Percentiles rank a stretch among this genome's conserved stretches.
phyloP scores from a whole-genome alignment of 2,113 vertebrate species.

The Ophthalmolycus amberensis region DNA sequence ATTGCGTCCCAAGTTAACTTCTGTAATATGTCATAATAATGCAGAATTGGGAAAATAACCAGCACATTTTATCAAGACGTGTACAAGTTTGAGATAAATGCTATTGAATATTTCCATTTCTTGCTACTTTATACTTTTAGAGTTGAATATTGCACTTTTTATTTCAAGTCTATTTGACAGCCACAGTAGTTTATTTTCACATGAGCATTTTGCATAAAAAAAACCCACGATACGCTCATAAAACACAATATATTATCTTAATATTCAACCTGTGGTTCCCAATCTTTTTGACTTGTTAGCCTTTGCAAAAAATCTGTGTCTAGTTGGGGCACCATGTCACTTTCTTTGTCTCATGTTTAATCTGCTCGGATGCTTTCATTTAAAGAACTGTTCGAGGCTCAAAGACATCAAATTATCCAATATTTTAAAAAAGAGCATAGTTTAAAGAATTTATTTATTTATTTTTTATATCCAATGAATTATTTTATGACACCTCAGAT shows the following conservation, averaged over 20 bases:
- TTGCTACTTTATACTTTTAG: background rate
- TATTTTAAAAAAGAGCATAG: background rate
- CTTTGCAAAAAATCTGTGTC: background rate
- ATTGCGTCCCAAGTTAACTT: background rate
- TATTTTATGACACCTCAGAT: background rate
- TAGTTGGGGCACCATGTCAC: no score
- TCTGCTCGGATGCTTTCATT: background rate
- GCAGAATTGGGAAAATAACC: background rate
- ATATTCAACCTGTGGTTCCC: background rate
- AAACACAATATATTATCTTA: background rate
- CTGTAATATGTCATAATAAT: background rate
- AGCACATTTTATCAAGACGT: background rate
- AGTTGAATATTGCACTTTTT: background rate
- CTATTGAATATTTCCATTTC: background rate
- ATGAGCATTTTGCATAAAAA: background rate
- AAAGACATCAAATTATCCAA: background rate
- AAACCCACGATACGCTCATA: background rate
- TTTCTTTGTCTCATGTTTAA: background rate
- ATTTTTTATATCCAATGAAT: background rate
- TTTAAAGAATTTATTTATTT: no score
- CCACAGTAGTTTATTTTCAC: constrained; percentile 2
- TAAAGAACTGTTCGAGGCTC: background rate
- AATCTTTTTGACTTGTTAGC: background rate
- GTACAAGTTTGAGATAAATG: background rate
- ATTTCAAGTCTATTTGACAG: background rate